A percentile compares a stretch with the other conserved stretches of the same genome.
phyloP scores from a whole-genome alignment of 2,113 vertebrate genomes.

The Ctenomys sociabilis region DNA sequence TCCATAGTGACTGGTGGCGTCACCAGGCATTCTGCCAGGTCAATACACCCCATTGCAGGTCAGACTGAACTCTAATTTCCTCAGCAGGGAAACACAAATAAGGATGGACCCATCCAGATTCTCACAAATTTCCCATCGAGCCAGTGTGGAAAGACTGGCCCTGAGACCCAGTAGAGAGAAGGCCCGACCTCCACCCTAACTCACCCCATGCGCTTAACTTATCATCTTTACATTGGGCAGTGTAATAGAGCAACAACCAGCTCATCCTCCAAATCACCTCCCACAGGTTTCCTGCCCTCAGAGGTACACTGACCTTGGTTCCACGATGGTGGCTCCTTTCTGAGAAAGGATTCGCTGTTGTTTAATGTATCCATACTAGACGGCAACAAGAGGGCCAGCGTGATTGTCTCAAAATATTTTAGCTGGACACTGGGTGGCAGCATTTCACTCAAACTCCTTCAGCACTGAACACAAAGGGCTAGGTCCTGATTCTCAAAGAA shows the following conservation, averaged over 20 bases:
- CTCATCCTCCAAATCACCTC: not conserved
- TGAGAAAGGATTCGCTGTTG: not conserved
- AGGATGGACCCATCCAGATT: not conserved
- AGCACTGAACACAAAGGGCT: not conserved
- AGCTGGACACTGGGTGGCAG: not conserved
- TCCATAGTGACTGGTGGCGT: not conserved
- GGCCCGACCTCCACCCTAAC: not conserved
- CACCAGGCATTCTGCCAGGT: not conserved
- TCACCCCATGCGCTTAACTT: not conserved
- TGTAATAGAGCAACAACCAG: not conserved
- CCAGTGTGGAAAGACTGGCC: not conserved
- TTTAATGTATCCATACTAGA: not conserved
- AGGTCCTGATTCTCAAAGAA: not conserved
- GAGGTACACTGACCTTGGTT: not conserved
- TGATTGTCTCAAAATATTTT: not conserved
- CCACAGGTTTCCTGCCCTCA: not conserved
- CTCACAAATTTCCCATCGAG: not conserved
- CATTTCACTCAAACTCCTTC: not conserved
- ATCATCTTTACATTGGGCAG: not conserved
- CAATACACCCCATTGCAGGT: not conserved
- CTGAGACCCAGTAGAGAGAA: not conserved
- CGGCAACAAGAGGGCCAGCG: not conserved
- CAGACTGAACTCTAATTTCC: not conserved
- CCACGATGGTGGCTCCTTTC: not conserved
- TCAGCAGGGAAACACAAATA: not conserved